Conservation (phyloP, 2,113 vertebrate genomes). For the Cephalophus harveyi region DNA sequence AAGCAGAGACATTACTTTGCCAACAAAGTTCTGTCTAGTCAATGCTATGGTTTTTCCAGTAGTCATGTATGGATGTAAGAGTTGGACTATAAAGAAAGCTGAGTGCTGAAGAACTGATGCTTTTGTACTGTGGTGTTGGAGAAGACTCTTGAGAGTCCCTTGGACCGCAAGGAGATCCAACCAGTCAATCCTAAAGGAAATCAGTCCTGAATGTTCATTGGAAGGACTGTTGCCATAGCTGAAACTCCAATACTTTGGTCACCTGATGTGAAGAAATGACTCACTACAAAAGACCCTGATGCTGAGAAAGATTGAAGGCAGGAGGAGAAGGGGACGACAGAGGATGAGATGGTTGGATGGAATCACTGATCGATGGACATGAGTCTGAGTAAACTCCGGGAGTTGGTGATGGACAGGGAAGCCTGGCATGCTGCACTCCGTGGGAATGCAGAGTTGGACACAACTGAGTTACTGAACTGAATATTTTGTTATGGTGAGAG, state of each 20-base stretch:
- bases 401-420: not conserved
- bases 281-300: not conserved
- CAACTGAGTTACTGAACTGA: not conserved
- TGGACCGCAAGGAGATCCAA: not conserved
- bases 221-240: not conserved
- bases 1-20: too few species aligned
- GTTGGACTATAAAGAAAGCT: not conserved
- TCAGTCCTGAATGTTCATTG: not conserved
- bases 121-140: not conserved
- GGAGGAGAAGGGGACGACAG: not conserved
- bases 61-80: too few species aligned
- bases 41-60: too few species aligned
- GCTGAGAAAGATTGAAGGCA: not conserved
- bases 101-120: not conserved
- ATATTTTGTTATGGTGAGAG: not conserved
- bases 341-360: not conserved
- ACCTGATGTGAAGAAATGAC: not conserved
- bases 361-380: accelerated
- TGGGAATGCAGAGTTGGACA: not conserved
- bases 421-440: accelerated
- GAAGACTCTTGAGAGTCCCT: not conserved
- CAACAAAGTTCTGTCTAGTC: too few species aligned
- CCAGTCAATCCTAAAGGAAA: not conserved
- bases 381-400: not conserved
- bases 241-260: not conserved